Evolutionary conservation across 1,140 invertebrate genomes (phyloP).

Genomic region (Apis dorsata): DNA sequence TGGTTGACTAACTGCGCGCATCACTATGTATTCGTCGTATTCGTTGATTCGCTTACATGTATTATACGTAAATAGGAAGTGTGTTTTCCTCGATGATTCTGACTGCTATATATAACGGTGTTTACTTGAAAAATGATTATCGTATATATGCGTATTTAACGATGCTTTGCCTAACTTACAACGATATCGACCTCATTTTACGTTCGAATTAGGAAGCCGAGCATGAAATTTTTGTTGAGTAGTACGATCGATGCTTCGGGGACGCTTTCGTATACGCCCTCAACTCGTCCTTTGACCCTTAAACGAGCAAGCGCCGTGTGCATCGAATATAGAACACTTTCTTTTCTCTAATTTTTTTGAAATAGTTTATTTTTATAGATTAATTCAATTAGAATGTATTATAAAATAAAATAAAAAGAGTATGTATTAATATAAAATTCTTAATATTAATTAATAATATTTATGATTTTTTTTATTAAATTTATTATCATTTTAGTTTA

Average conservation of each 20-base stretch:
- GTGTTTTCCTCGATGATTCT: conserved; percentile 15
- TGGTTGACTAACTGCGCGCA: conserved; percentile 27
- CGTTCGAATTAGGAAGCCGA: conserved; percentile 9
- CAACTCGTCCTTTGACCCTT: conserved; percentile 65
- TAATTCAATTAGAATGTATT: not conserved
- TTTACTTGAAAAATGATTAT: conserved; percentile 13
- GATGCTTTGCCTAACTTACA: not conserved
- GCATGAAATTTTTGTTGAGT: conserved; percentile 59
- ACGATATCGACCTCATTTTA: not conserved
- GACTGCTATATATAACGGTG: not conserved
- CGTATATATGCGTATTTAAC: conserved; percentile 17
- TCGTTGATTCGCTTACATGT: conserved; percentile 27
- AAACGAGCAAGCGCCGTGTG: conserved; percentile 63
- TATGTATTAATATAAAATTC: not conserved
- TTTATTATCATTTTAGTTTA: not conserved
- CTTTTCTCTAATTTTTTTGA: not conserved
- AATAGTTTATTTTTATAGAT: not conserved
- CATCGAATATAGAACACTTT: conserved; percentile 8
- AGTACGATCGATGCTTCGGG: conserved; percentile 58
- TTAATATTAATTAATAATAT: not conserved
- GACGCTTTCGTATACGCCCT: conserved; percentile 65
- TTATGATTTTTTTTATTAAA: not conserved
- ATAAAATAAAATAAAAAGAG: not conserved
- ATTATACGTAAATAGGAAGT: conserved; percentile 12
- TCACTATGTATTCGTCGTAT: not conserved